These are phyloP conservation scores for Tachina grossa DNA, from an alignment of 2,888 invertebrate genomes.

Conservation along the genomic window DNA sequence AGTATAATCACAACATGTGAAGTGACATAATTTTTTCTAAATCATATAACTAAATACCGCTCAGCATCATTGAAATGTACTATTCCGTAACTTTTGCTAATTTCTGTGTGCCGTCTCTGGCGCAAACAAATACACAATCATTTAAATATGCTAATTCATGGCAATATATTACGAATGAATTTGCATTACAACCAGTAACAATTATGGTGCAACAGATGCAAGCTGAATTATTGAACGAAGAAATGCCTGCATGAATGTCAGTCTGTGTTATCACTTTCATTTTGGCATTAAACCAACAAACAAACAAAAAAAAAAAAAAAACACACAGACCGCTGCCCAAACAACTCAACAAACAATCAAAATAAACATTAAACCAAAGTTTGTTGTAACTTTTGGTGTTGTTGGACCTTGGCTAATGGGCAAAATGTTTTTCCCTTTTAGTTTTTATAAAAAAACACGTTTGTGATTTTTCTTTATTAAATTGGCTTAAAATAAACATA, in stretches of 20 bases:
- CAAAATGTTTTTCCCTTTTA: conserved; percentile 59
- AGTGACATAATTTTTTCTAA: too few species aligned
- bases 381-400: conserved; percentile 39
- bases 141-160: conserved; percentile 27
- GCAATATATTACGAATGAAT: conserved; percentile 38
- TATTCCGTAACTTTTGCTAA: not conserved
- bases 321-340: not conserved
- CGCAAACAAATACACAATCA: not conserved
- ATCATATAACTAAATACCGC: too few species aligned
- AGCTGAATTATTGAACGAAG: conserved; percentile 23
- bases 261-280: conserved; percentile 69
- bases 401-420: conserved; percentile 40
- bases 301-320: not conserved
- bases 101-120: not conserved
- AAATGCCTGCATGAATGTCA: conserved; percentile 50
- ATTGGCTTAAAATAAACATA: conserved; percentile 1
- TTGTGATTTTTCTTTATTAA: conserved; percentile 23
- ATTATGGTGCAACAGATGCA: conserved; percentile 59
- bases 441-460: conserved; percentile 13
- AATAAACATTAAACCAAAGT: conserved; percentile 11
- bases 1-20: too few species aligned
- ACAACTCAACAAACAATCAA: not conserved
- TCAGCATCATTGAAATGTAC: not conserved
- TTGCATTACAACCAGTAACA: conserved; percentile 36
- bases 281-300: conserved; percentile 61